A percentile compares a stretch with the other conserved stretches of the same genome.
Evolutionary conservation across 2,113 vertebrate species (phyloP).

Genomic region (Cygnus atratus): DNA sequence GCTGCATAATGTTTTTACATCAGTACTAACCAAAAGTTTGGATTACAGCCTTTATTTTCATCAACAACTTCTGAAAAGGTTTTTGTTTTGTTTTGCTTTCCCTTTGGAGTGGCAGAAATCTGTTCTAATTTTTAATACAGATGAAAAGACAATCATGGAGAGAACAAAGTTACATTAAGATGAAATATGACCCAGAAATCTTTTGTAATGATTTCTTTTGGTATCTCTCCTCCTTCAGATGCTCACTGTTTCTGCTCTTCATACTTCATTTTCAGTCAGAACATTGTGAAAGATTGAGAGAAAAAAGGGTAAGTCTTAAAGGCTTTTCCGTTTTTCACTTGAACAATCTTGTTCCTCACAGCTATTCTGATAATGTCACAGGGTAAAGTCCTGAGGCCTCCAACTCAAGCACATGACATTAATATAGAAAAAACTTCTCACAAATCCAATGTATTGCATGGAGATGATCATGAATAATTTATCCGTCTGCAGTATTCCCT

Average conservation of each 20-base stretch:
- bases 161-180: not conserved
- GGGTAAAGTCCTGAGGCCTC: not conserved
- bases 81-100: not conserved
- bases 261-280: not conserved
- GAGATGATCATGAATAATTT: not conserved
- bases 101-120: not conserved
- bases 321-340: not conserved
- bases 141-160: not conserved
- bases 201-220: not conserved
- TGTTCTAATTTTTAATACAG: not conserved
- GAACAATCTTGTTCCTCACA: not conserved
- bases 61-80: not conserved
- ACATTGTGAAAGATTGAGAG: not conserved
- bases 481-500: not conserved
- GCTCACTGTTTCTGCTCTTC: not conserved
- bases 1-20: not conserved
- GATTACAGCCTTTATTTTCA: not conserved
- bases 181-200: not conserved
- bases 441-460: not conserved
- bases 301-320: not conserved
- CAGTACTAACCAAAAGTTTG: not conserved
- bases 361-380: not conserved
- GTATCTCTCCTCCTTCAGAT: not conserved
- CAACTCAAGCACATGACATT: not conserved
- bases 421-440: not conserved